These are phyloP conservation scores for Cephus spinipes DNA, from an alignment of 2,888 invertebrate genomes.

Conservation along the genomic window DNA sequence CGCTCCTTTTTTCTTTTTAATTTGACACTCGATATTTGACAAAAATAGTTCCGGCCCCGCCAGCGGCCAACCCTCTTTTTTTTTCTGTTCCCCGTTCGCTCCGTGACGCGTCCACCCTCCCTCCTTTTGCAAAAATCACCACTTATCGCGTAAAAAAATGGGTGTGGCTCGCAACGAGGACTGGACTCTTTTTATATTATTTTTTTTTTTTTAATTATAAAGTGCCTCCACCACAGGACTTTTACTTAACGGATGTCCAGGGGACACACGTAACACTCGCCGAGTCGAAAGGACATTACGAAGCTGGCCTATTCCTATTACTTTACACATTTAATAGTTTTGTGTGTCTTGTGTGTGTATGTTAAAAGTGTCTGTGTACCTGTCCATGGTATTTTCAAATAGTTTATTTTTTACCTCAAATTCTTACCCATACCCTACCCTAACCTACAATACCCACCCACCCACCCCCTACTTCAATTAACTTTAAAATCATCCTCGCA, in stretches of 20 bases:
- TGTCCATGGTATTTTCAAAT: background rate
- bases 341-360: background rate
- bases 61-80: background rate
- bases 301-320: constrained; percentile 49
- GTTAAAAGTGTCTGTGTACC: background rate
- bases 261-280: constrained; percentile 37
- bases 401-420: constrained; percentile 12
- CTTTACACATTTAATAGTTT: constrained; percentile 49
- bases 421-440: constrained; percentile 5
- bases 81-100: constrained; percentile 26
- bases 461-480: background rate
- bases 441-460: background rate
- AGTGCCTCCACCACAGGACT: background rate
- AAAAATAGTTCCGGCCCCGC: constrained; percentile 51
- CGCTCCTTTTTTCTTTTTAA: constrained; percentile 30
- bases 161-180: background rate
- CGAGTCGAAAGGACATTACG: constrained; percentile 54
- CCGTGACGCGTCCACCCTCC: constrained; percentile 30
- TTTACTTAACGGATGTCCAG: too few relatives aligned
- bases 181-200: background rate
- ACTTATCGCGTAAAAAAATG: background rate
- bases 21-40: constrained; percentile 57
- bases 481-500: background rate
- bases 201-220: constrained; percentile 13
- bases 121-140: background rate